Evolutionary conservation across 2,888 invertebrate species (phyloP).

Genomic region (Aphodius sticticus): DNA sequence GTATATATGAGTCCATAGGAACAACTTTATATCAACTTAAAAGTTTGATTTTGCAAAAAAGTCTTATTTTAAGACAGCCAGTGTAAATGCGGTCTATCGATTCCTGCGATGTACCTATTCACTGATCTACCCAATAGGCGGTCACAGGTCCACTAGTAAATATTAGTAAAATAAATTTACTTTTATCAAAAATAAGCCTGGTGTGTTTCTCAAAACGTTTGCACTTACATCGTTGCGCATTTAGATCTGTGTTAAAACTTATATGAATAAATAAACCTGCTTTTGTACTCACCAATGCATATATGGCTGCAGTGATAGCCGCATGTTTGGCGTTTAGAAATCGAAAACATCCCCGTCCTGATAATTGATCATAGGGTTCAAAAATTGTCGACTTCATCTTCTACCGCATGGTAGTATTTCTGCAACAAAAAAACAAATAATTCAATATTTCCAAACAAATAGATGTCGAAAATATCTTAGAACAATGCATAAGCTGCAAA

Average conservation of each 20-base stretch:
- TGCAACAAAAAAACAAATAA: slow-evolving; percentile 16
- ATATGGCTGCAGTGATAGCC: slow-evolving; percentile 18
- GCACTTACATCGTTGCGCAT: background rate
- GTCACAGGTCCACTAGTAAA: too few relatives aligned
- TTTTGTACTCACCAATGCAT: slow-evolving; percentile 12
- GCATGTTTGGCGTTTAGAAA: slow-evolving; percentile 18
- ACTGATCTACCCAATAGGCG: too few relatives aligned
- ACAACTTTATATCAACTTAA: too few relatives aligned
- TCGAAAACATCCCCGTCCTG: slow-evolving; percentile 20
- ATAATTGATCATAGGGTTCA: slow-evolving; percentile 19
- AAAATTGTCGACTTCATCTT: slow-evolving; percentile 18
- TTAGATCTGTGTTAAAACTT: background rate
- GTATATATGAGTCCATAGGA: too few relatives aligned
- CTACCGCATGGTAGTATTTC: slow-evolving; percentile 22
- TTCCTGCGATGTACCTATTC: too few relatives aligned
- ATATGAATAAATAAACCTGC: background rate
- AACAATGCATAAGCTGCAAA: background rate
- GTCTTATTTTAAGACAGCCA: too few relatives aligned
- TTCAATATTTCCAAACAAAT: background rate
- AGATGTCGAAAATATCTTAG: background rate
- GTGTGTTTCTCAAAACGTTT: too few relatives aligned
- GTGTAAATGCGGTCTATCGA: too few relatives aligned
- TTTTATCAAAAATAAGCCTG: too few relatives aligned
- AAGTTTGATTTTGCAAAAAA: too few relatives aligned
- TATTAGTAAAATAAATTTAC: too few relatives aligned